These are phyloP conservation scores for Dendrocincla fuliginosa DNA, from an alignment of 2,797 vertebrate genomes.

Conservation along the genomic window DNA sequence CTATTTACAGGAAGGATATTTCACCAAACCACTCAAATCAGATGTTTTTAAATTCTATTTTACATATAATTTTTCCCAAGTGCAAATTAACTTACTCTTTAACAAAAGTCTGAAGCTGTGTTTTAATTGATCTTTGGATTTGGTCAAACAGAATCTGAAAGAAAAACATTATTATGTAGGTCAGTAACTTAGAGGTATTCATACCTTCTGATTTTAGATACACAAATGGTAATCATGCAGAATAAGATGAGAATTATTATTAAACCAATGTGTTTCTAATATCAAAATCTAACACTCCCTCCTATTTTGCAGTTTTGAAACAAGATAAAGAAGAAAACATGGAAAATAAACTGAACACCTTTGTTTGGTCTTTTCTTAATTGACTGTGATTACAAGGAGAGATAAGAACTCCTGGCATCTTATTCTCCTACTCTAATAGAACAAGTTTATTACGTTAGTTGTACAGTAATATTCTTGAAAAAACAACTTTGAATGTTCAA, in stretches of 20 bases:
- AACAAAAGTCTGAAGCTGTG: constrained; percentile 94
- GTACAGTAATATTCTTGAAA: not conserved
- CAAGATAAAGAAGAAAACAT: not conserved
- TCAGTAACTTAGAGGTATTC: not conserved
- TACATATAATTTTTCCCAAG: not conserved
- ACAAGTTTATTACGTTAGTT: not conserved
- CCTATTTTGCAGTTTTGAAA: not conserved
- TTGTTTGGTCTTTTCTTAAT: not conserved
- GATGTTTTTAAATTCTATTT: not conserved
- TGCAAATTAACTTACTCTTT: constrained; percentile 90
- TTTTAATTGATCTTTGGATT: constrained; percentile 96
- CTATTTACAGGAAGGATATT: not conserved
- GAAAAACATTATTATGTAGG: constrained; percentile 19
- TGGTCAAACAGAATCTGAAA: constrained; percentile 97
- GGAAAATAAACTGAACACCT: not conserved
- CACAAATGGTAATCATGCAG: not conserved
- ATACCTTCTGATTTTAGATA: not conserved
- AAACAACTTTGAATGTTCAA: not conserved
- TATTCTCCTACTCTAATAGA: not conserved
- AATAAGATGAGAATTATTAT: not conserved
- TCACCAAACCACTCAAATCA: not conserved
- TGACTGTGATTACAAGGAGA: not conserved
- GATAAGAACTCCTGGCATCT: not conserved
- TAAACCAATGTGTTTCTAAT: not conserved
- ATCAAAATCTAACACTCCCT: not conserved